Base-by-base conservation (phyloP, 2,888 invertebrate species). In the Platynereis dumerilii region DNA sequence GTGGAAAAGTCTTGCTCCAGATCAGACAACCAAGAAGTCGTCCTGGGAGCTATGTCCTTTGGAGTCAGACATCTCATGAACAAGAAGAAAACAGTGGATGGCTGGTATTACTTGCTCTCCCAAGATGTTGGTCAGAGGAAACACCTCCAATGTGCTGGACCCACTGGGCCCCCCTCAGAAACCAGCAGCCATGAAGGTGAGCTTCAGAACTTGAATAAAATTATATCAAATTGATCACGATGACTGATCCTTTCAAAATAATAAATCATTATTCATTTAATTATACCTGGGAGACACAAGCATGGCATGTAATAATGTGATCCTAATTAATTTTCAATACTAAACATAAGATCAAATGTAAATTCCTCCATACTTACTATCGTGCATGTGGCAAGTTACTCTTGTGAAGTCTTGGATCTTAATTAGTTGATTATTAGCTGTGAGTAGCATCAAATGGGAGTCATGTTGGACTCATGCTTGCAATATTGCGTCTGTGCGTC, bases 81-180 rank as follows among this genome's bases (percentile, higher is more conserved):
- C 28, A 26, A 24, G 12, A 62, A 55, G 27, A 44, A 42, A 27
- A 12, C 29, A 10, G 62, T 62, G 3, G 29, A 56, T 42, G 56
- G 57, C 29, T 62, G 62, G 62, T 62, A 62, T 45, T 62, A 62
- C 56, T 42, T 62, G 45, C 62, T 62, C 22, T 28, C 56, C 2
- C 56, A 62, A 27, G 57, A 45, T 2, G 28, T 56, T 24, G 62
- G 62, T 5, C 26, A 27, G 5, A 20, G 57, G 27, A 62, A 62
- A 28, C 62, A 62, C 34, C 45, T 62, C 24, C 56, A 57, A 34
- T 53, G 15, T n/a, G 22, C 20, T 22, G 48, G 48, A 22, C 48
- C 48, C n/a, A 7, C 22, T n/a, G 48, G n/a, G 48, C 7, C n/a
- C 5, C n/a, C 48, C 7, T 3, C 7, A 7, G 20, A n/a, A 5